Base-by-base conservation (phyloP, 1,140 invertebrate species). In the Pachypeltis micranthus region DNA sequence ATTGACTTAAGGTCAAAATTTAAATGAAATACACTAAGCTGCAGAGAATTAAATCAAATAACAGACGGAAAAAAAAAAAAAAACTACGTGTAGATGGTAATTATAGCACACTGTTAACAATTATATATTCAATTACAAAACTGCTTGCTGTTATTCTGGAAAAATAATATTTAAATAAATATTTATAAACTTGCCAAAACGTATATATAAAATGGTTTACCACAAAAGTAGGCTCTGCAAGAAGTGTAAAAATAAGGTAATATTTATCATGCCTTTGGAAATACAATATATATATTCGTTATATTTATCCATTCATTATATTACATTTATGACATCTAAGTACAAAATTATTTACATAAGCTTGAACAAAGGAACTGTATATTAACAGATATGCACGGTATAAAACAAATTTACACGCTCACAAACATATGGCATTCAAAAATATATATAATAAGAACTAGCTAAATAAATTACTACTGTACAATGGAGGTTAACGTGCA, bases 151-250 rank as follows among this genome's bases (percentile, higher is more conserved):
- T 51, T 51, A 51, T 51, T 51, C 21, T 51, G 12, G 23, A 51
- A 51, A 39, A 51, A 51, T 51, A 51, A 51, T 51, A 51, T 51
- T 51, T 51, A 51, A 51, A 51, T 51, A 51, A 51, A 51, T 51
- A 51, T 51, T 51, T 21, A 51, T 51, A 14, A 51, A 51, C 47
- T 16, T 51, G 47, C 47, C 47, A 51, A 51, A 51, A 51, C n/a
- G 23, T 51, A 4, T 21, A 51, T 51, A 51, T 51, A 51, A 39
- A 51, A 51, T 51, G 47, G 47, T 51, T 51, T 51, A 51, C 47
- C 47, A 51, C 23, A 51, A 51, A 51, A 51, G 47, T 51, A 51
- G 47, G 47, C 47, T 51, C 23, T 21, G 47, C 47, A 21, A 51
- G 47, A 51, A 51, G 47, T 51, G 47, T 51, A 51, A 51, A 51